These are phyloP conservation scores for Procapra przewalskii DNA, from an alignment of 2,113 vertebrate genomes.

Conservation along the genomic window DNA sequence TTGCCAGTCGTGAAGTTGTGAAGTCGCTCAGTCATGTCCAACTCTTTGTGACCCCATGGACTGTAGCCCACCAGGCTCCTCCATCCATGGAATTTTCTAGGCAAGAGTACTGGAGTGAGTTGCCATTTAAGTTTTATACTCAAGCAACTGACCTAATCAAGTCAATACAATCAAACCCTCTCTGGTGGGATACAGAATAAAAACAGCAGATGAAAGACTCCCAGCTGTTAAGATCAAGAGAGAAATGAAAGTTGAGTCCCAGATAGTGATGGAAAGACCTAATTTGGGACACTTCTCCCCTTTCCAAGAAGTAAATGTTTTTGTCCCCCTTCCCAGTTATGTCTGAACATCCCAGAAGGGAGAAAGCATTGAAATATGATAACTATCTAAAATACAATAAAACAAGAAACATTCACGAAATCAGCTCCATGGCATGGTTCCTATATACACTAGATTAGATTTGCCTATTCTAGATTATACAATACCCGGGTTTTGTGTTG, in stretches of 20 bases:
- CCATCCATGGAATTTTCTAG: too few relatives aligned
- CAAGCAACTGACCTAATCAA: background rate
- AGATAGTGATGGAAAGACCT: background rate
- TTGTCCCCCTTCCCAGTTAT: background rate
- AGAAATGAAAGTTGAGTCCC: background rate
- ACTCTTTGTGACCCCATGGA: too few relatives aligned
- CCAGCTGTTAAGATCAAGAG: background rate
- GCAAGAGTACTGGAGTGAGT: too few relatives aligned
- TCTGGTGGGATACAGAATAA: background rate
- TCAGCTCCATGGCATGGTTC: background rate
- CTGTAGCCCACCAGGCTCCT: too few relatives aligned
- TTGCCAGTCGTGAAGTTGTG: background rate
- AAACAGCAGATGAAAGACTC: background rate
- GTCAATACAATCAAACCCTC: background rate
- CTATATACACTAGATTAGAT: background rate
- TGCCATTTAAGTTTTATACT: background rate
- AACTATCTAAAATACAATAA: background rate
- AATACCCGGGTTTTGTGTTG: background rate
- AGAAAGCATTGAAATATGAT: background rate
- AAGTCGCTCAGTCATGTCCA: too few relatives aligned
- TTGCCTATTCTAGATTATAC: background rate
- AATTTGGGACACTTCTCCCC: background rate
- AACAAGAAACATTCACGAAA: background rate
- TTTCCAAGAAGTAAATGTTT: background rate
- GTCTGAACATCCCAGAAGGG: background rate